These are phyloP conservation scores for Euphonia xanthogaster DNA, from an alignment of 2,797 vertebrate species.

Conservation along the genomic window DNA sequence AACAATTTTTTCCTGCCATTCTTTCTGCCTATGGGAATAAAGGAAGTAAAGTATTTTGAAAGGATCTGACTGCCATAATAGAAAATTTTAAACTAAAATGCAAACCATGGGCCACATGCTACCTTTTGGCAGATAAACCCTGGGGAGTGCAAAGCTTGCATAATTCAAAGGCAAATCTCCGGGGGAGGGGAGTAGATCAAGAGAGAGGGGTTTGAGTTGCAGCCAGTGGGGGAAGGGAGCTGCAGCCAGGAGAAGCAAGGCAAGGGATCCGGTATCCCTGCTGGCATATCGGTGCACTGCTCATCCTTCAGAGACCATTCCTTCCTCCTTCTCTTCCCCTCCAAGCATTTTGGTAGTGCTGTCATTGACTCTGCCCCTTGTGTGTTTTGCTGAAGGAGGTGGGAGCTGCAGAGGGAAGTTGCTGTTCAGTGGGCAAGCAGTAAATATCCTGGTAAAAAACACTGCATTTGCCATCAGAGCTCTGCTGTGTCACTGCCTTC, in stretches of 20 bases:
- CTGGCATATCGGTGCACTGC: background rate
- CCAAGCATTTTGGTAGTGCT: rapidly evolving
- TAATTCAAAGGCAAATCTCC: conserved; percentile 58
- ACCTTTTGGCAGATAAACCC: conserved; percentile 65
- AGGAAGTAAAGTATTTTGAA: conserved; percentile 67
- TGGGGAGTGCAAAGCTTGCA: conserved; percentile 48
- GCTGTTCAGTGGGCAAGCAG: background rate
- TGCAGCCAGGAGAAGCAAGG: background rate
- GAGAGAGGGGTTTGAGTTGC: background rate
- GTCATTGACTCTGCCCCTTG: background rate
- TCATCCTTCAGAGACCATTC: background rate
- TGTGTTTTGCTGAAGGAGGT: background rate
- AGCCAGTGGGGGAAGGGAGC: conserved; percentile 27
- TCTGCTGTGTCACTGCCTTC: background rate
- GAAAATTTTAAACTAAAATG: conserved; percentile 58
- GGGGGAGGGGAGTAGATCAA: conserved; percentile 18
- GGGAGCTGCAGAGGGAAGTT: background rate
- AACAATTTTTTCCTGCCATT: conserved; percentile 65
- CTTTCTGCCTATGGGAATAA: conserved; percentile 66
- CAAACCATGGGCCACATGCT: conserved; percentile 64
- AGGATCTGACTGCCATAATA: conserved; percentile 55
- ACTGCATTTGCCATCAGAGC: background rate
- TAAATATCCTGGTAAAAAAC: background rate
- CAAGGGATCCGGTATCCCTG: background rate
- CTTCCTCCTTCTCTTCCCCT: background rate